phyloP scores from a whole-genome alignment of 2,113 vertebrate species.

The Xiphias gladius region DNA sequence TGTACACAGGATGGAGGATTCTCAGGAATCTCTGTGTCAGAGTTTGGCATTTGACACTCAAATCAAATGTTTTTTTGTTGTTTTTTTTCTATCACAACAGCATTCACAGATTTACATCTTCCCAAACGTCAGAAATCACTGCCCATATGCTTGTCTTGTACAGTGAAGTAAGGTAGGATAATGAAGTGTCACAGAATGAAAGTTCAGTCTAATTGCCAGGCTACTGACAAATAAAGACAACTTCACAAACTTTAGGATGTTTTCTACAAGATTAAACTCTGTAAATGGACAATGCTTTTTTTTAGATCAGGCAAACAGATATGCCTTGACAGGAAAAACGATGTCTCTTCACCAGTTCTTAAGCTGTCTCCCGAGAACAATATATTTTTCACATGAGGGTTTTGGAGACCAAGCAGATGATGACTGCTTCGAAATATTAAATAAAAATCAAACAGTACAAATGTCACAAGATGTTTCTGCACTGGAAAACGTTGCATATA shows the following conservation, averaged over 20 bases:
- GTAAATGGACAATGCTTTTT: conserved; percentile 11
- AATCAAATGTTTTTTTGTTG: neutral
- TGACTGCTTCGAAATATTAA: conserved; percentile 59
- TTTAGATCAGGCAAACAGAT: conserved; percentile 67
- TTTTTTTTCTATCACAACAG: neutral
- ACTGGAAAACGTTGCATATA: conserved; percentile 38
- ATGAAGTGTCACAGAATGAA: neutral
- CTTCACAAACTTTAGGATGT: neutral
- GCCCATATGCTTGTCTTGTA: neutral
- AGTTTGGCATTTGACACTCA: neutral
- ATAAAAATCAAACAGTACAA: conserved; percentile 58
- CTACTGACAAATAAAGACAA: conserved; percentile 6
- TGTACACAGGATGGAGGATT: neutral
- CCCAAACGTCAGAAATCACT: neutral
- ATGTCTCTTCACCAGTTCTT: conserved; percentile 48
- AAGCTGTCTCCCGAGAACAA: conserved; percentile 57
- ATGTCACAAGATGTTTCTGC: conserved; percentile 37
- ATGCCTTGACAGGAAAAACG: conserved; percentile 56
- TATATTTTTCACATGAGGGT: conserved; percentile 62
- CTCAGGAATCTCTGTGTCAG: neutral
- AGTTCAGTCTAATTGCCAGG: neutral
- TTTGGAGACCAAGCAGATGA: conserved; percentile 49
- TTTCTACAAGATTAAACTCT: conserved; percentile 6
- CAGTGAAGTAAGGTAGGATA: neutral
- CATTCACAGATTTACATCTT: neutral